Percentiles rank a stretch among this genome's conserved stretches.
Conservation (phyloP, 92 coral and sea anemone genomes). For the Phenganax marumi region DNA sequence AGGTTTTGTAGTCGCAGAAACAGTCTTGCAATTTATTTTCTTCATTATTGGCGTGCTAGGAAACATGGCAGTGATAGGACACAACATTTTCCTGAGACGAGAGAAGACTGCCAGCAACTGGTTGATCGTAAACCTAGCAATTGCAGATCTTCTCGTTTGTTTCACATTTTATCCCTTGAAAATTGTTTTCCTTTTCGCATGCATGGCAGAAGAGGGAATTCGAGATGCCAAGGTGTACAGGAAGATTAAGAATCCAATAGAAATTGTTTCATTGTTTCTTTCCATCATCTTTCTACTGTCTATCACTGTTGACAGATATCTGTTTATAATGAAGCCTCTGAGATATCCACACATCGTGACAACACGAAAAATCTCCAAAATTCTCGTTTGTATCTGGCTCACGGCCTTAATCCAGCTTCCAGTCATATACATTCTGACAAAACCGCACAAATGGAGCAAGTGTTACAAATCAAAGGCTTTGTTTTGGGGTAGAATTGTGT, state of each 20-base stretch:
- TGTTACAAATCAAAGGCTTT: background rate
- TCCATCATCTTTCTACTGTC: background rate
- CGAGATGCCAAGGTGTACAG: no score
- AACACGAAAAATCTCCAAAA: no score
- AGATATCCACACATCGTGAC: constrained; percentile 8
- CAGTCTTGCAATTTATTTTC: no score
- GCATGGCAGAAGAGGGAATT: no score
- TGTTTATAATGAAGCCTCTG: background rate
- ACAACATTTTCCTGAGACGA: background rate
- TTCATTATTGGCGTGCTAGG: no score
- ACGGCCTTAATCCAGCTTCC: constrained; percentile 1
- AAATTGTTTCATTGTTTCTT: background rate
- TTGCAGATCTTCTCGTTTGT: constrained; percentile 13
- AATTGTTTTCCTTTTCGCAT: background rate
- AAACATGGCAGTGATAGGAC: no score
- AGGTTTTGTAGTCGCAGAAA: no score
- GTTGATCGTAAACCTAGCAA: background rate
- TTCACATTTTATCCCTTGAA: background rate
- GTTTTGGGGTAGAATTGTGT: background rate
- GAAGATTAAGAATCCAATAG: background rate
- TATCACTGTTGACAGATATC: no score
- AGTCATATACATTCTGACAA: background rate
- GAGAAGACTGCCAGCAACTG: constrained; percentile 1
- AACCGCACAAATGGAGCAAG: background rate
- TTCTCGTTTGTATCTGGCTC: no score